phyloP scores from a whole-genome alignment of 2,888 invertebrate species.

The Amaurobius ferox region DNA sequence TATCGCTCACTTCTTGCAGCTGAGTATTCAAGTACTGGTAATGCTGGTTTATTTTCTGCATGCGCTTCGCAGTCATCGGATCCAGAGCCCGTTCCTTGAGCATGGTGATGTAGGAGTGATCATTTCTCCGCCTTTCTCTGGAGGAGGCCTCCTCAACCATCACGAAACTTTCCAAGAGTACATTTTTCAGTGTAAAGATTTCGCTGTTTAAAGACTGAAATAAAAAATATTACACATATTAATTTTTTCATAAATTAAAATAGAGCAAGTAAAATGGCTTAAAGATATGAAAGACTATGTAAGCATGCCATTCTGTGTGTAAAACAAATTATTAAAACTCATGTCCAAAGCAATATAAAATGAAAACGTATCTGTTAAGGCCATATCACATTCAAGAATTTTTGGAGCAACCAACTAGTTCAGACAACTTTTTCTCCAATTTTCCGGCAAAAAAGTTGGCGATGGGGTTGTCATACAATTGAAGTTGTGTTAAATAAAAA shows the following conservation, averaged over 20 bases:
- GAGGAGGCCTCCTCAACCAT: constrained; percentile 78
- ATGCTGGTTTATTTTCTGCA: constrained; percentile 84
- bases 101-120: constrained; percentile 77
- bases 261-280: background rate
- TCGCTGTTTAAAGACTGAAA: constrained; percentile 81
- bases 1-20: constrained; percentile 84
- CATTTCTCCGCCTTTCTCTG: constrained; percentile 76
- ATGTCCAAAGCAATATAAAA: too few relatives aligned
- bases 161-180: constrained; percentile 79
- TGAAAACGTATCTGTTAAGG: too few relatives aligned
- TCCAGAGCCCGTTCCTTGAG: constrained; percentile 80
- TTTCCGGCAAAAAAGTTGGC: too few relatives aligned
- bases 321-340: too few relatives aligned
- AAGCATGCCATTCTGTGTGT: too few relatives aligned
- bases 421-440: too few relatives aligned
- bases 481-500: too few relatives aligned
- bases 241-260: background rate
- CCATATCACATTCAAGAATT: too few relatives aligned
- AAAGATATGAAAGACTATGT: background rate
- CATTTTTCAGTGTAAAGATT: constrained; percentile 81
- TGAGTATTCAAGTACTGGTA: constrained; percentile 85
- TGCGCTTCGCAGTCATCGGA: constrained; percentile 83
- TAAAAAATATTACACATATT: background rate
- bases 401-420: too few relatives aligned
- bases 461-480: too few relatives aligned